These are phyloP conservation scores for Haliclona indistincta DNA, from an alignment of 37 sponge, comb jelly and placozoan species.

Conservation along the genomic window DNA sequence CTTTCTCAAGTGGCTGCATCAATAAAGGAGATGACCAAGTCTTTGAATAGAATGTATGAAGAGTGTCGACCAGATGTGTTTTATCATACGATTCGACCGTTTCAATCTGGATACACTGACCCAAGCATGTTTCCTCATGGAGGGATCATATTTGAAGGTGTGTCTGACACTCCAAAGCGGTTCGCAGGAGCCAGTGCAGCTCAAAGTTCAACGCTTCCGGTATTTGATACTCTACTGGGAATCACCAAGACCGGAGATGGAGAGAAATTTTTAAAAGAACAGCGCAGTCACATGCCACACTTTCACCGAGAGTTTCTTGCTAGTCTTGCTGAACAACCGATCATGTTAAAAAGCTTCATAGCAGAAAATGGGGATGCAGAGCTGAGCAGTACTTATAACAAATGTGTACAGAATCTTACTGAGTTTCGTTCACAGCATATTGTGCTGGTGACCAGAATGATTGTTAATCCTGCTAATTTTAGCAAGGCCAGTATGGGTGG, in stretches of 20 bases:
- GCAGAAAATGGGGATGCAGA: background rate
- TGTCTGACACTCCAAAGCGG: constrained; percentile 22
- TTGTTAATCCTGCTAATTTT: background rate
- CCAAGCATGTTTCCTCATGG: constrained; percentile 1
- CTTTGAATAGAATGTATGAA: constrained; percentile 29
- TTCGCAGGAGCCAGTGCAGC: constrained; percentile 51
- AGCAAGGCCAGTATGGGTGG: background rate
- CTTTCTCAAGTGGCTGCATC: background rate
- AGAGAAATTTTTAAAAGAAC: constrained; percentile 17
- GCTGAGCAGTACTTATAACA: background rate
- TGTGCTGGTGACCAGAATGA: background rate
- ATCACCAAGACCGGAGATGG: constrained; percentile 5
- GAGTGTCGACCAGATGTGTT: constrained; percentile 50
- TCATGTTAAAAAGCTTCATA: constrained; percentile 22
- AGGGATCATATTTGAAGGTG: constrained; percentile 42
- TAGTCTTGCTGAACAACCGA: constrained; percentile 2
- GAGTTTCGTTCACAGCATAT: background rate
- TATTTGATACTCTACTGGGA: constrained; percentile 28
- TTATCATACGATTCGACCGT: constrained; percentile 36
- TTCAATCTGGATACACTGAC: constrained; percentile 33
- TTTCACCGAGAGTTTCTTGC: constrained; percentile 37
- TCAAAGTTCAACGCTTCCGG: constrained; percentile 44
- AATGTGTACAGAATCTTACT: background rate
- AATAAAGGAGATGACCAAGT: constrained; percentile 27
- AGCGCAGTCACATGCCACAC: constrained; percentile 48